Evolutionary conservation across 2,888 invertebrate species (phyloP).

Genomic region (Drosophila mettleri): DNA sequence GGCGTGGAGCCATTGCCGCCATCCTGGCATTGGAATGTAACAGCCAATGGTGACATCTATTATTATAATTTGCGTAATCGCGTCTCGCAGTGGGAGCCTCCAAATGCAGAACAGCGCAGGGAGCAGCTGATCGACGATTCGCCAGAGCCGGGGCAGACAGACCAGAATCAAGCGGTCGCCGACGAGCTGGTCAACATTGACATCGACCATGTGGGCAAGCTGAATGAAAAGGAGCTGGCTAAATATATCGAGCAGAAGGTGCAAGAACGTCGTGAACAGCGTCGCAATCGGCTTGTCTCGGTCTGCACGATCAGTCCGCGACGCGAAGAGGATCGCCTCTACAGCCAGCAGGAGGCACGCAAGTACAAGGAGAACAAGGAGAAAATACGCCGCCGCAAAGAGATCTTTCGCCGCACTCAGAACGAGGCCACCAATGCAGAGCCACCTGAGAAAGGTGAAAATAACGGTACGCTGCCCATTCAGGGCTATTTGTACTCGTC

Average conservation of each 20-base stretch:
- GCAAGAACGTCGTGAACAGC: constrained; percentile 86
- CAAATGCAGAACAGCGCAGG: constrained; percentile 84
- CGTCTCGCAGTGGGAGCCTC: constrained; percentile 92
- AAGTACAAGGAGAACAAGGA: constrained; percentile 92
- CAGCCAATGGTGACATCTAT: constrained; percentile 93
- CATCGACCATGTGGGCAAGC: constrained; percentile 42
- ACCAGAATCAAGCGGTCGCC: constrained; percentile 1
- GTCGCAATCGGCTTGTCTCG: constrained; percentile 86
- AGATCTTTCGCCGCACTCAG: constrained; percentile 66
- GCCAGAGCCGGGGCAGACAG: background rate
- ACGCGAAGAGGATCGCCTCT: constrained; percentile 91
- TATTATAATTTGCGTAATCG: constrained; percentile 94
- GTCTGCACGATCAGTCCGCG: constrained; percentile 90
- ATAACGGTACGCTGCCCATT: constrained; percentile 40
- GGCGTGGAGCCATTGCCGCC: constrained; percentile 89
- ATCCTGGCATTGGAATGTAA: constrained; percentile 94
- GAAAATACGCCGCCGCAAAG: constrained; percentile 87
- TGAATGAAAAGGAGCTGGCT: constrained; percentile 66
- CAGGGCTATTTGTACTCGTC: constrained; percentile 59
- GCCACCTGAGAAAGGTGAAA: background rate
- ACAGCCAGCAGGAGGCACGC: constrained; percentile 89
- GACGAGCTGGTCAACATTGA: constrained; percentile 38
- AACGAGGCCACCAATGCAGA: constrained; percentile 4
- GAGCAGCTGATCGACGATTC: constrained; percentile 66
- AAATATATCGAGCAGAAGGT: constrained; percentile 85